Conservation (phyloP, 2,888 invertebrate genomes). For the Cheilosia vernalis region DNA sequence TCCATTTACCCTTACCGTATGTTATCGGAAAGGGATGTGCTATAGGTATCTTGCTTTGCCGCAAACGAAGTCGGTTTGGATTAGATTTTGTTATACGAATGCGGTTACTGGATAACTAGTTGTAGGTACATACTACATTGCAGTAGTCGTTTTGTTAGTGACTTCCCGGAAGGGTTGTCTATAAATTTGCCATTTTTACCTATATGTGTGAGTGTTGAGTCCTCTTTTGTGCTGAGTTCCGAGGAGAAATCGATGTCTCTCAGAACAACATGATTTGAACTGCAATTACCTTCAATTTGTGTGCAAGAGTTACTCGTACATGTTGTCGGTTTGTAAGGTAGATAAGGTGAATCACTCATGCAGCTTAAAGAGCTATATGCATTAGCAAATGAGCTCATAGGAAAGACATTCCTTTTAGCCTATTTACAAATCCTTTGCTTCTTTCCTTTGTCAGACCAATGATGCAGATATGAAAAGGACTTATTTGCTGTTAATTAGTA, state of each 20-base stretch:
- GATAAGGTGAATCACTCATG: too few relatives aligned
- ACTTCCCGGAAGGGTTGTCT: not conserved
- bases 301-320: not conserved
- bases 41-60: slow-evolving; percentile 17
- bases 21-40: slow-evolving; percentile 26
- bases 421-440: too few relatives aligned
- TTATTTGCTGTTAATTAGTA: too few relatives aligned
- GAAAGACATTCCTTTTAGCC: too few relatives aligned
- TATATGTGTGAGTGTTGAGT: not conserved
- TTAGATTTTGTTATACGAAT: slow-evolving; percentile 61
- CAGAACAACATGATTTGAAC: not conserved
- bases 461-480: too few relatives aligned
- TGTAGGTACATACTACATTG: not conserved
- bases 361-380: too few relatives aligned
- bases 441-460: too few relatives aligned
- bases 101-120: slow-evolving; percentile 44
- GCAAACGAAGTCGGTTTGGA: slow-evolving; percentile 57
- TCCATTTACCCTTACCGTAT: not conserved
- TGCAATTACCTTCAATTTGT: not conserved
- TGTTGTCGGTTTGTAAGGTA: too few relatives aligned
- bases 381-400: too few relatives aligned
- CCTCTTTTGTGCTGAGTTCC: slow-evolving; percentile 7
- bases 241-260: slow-evolving; percentile 32
- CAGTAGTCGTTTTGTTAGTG: slow-evolving; percentile 18
- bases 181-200: slow-evolving; percentile 11